A percentile compares a stretch with the other conserved stretches of the same genome.
Evolutionary conservation across 2,888 invertebrate genomes (phyloP).

Genomic region (Protonemura montana): DNA sequence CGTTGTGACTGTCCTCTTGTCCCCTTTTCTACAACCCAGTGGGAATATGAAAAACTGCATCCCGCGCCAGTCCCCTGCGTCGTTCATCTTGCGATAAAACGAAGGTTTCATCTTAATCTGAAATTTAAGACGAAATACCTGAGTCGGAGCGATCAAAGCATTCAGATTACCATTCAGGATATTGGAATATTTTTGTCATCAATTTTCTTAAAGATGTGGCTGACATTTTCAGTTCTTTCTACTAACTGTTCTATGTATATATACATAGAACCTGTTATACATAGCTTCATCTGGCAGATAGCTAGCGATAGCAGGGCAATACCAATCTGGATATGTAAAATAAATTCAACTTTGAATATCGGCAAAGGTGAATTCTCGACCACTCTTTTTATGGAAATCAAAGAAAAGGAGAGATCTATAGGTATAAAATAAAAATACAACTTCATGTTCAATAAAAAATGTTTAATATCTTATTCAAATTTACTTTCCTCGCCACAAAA

Average conservation of each 20-base stretch:
- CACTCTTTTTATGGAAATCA: too few relatives aligned
- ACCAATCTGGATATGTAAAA: too few relatives aligned
- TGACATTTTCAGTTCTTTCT: not conserved
- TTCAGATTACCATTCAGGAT: conserved; percentile 2
- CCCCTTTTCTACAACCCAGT: conserved; percentile 38
- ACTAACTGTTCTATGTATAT: not conserved
- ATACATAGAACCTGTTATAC: too few relatives aligned
- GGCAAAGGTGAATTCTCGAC: too few relatives aligned
- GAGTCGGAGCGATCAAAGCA: not conserved
- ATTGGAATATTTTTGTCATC: conserved; percentile 20
- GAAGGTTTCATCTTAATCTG: not conserved
- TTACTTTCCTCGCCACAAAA: too few relatives aligned
- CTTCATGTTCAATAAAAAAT: too few relatives aligned
- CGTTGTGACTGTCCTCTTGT: not conserved
- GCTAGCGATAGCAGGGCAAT: too few relatives aligned
- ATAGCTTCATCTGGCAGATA: too few relatives aligned
- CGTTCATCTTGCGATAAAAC: conserved; percentile 4
- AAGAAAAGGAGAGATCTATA: too few relatives aligned
- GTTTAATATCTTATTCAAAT: too few relatives aligned
- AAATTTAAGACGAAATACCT: conserved; percentile 17
- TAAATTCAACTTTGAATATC: too few relatives aligned
- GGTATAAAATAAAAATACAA: too few relatives aligned
- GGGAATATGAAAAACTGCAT: conserved; percentile 41
- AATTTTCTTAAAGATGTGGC: conserved; percentile 1
- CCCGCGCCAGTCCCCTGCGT: not conserved